phyloP scores from a whole-genome alignment of 2,113 vertebrate genomes.

The Serilophus lunatus region DNA sequence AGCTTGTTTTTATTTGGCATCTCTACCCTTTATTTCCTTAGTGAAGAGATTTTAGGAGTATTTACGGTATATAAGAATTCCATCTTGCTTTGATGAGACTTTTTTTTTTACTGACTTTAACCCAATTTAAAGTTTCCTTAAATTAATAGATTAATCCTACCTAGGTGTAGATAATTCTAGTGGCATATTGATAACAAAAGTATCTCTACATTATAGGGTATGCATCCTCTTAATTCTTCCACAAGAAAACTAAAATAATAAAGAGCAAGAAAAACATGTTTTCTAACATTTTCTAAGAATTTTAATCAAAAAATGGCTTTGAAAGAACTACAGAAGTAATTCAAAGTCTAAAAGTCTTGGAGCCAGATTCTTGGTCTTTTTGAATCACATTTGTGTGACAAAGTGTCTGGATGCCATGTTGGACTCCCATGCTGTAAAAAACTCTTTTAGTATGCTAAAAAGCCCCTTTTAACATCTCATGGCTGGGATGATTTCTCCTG shows the following conservation, averaged over 20 bases:
- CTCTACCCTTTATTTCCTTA: background rate
- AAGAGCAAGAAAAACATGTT: background rate
- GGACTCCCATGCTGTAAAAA: background rate
- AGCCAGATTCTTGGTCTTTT: background rate
- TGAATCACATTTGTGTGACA: background rate
- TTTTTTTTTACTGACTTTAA: background rate
- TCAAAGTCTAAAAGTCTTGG: background rate
- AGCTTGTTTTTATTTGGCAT: background rate
- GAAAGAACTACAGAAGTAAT: background rate
- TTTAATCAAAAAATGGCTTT: background rate
- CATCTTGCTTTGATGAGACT: background rate
- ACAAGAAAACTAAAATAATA: background rate
- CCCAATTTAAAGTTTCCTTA: background rate
- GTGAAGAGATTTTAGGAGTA: background rate
- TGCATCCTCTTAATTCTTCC: background rate
- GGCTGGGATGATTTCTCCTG: background rate
- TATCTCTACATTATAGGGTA: background rate
- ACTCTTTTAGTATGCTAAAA: too few species aligned
- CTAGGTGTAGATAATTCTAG: background rate
- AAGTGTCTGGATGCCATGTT: background rate
- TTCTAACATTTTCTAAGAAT: background rate
- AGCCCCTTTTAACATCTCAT: background rate
- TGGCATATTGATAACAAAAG: background rate
- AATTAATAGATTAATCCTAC: background rate
- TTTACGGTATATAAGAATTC: background rate